Evolutionary conservation across 2,113 vertebrate genomes (phyloP).

Genomic region (Clupea harengus): DNA sequence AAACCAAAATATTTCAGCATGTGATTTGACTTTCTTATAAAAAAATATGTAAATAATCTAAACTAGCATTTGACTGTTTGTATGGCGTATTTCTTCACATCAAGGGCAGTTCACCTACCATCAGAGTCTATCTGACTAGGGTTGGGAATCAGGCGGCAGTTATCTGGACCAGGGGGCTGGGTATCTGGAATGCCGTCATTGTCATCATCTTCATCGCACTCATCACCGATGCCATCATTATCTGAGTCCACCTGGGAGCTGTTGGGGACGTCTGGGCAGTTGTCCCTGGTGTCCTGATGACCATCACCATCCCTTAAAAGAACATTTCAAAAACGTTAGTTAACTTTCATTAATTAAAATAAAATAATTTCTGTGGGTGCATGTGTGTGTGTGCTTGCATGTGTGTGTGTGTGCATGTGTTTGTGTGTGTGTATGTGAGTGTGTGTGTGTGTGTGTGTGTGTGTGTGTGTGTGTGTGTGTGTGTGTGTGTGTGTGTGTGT

Average conservation of each 20-base stretch:
- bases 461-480: neutral
- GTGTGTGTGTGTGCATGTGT: neutral
- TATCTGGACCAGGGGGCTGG: constrained; percentile 80
- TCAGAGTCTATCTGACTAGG: constrained; percentile 82
- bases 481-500: neutral
- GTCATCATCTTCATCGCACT: constrained; percentile 85
- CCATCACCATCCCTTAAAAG: constrained; percentile 80
- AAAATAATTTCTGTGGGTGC: neutral
- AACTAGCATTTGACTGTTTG: no score
- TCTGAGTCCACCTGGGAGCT: constrained; percentile 85
- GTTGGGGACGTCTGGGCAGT: constrained; percentile 82
- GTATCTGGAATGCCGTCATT: constrained; percentile 82
- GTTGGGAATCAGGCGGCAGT: constrained; percentile 84
- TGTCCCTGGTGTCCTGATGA: constrained; percentile 85
- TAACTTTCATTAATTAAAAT: neutral
- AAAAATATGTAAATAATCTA: no score
- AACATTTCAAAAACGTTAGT: neutral
- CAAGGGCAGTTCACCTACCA: constrained; percentile 56
- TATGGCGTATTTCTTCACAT: neutral
- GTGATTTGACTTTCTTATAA: no score
- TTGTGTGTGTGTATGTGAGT: neutral
- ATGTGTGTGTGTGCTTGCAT: neutral
- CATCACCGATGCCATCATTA: constrained; percentile 81
- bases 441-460: neutral
- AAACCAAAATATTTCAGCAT: no score